These are phyloP conservation scores for Augochlorella aurata DNA, from an alignment of 2,888 invertebrate species.

Conservation along the genomic window DNA sequence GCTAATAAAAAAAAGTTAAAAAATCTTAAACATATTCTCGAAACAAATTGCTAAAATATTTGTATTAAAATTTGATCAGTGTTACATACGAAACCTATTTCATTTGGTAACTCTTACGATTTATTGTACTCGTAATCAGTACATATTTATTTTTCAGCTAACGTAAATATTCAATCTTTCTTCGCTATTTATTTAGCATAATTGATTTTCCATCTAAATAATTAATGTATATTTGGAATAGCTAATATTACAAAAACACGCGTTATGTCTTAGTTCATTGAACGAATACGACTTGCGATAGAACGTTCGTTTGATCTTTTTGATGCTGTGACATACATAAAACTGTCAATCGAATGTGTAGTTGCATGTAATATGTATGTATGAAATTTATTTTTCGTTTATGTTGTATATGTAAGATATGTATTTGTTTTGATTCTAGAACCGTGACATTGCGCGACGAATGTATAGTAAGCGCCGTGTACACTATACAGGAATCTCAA, in stretches of 20 bases:
- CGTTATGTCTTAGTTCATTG: constrained; percentile 17
- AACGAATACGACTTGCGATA: background rate
- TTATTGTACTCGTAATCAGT: too few species aligned
- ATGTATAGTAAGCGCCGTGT: constrained; percentile 75
- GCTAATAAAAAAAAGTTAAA: too few species aligned
- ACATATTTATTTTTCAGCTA: too few species aligned
- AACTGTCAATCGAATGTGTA: background rate
- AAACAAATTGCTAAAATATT: background rate
- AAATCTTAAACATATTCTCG: background rate
- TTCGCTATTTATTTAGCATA: background rate
- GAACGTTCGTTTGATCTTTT: background rate
- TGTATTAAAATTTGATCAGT: background rate
- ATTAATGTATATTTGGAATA: background rate
- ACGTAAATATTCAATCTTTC: background rate
- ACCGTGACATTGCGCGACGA: constrained; percentile 61
- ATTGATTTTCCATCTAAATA: too few species aligned
- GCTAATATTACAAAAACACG: background rate
- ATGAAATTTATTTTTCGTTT: background rate
- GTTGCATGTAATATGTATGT: background rate
- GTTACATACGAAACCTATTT: too few species aligned
- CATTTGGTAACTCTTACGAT: too few species aligned
- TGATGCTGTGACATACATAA: background rate
- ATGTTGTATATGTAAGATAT: background rate
- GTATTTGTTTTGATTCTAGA: constrained; percentile 57
- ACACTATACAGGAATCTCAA: constrained; percentile 69